Evolutionary conservation across 64 coral and sea anemone genomes (phyloP).

Genomic region (Dendronephthya gigantea): DNA sequence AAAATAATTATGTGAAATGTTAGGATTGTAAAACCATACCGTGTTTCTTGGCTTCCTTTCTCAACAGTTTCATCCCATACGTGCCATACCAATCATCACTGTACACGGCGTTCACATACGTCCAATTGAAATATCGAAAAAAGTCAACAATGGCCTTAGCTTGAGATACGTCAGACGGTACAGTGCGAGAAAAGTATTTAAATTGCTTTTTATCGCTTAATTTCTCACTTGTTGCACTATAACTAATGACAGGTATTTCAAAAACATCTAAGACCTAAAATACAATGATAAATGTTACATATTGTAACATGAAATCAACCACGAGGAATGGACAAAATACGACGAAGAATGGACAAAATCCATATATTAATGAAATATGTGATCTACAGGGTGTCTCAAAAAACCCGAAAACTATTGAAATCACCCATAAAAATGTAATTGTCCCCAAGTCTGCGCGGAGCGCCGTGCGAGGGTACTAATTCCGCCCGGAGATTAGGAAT

Average conservation of each 20-base stretch:
- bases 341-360: too few species aligned
- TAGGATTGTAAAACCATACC: constrained; percentile 22
- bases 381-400: too few species aligned
- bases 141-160: constrained; percentile 70
- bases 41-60: constrained; percentile 28
- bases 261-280: background rate
- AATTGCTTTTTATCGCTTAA: constrained; percentile 79
- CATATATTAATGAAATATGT: too few species aligned
- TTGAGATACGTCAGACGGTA: constrained; percentile 73
- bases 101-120: constrained; percentile 63
- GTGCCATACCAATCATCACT: constrained; percentile 64
- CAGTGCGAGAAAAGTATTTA: constrained; percentile 79
- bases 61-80: constrained; percentile 48
- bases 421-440: too few species aligned
- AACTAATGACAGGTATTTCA: constrained; percentile 24
- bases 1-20: too few species aligned
- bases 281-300: constrained; percentile 8
- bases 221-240: constrained; percentile 70
- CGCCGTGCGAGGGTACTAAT: too few species aligned
- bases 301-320: too few species aligned
- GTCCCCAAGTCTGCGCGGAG: too few species aligned
- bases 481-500: too few species aligned
- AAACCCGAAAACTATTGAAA: too few species aligned
- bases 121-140: constrained; percentile 71
- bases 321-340: too few species aligned